A percentile compares a stretch with the other conserved stretches of the same genome.
phyloP scores from a whole-genome alignment of 2,113 vertebrate species.

The Pao palembangensis region DNA sequence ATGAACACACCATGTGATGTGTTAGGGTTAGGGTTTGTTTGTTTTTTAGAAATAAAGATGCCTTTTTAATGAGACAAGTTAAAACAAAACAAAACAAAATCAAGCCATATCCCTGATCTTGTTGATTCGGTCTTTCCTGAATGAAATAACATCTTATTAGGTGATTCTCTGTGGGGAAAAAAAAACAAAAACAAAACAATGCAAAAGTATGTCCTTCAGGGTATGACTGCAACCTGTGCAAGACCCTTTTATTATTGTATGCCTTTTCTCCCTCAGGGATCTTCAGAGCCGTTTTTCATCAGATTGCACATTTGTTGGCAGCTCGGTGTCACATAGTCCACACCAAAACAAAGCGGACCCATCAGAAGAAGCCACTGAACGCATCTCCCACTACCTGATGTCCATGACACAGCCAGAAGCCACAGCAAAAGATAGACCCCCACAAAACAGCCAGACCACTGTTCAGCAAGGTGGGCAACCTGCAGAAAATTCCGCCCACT shows the following conservation, averaged over 20 bases:
- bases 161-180: too few species aligned
- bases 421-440: neutral
- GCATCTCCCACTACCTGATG: slow-evolving; percentile 37
- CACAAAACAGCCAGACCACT: slow-evolving; percentile 28
- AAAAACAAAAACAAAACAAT: too few species aligned
- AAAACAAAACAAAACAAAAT: too few species aligned
- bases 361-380: slow-evolving; percentile 11
- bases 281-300: neutral
- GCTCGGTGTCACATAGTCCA: neutral
- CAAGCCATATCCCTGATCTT: neutral
- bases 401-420: slow-evolving; percentile 23
- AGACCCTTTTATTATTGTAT: neutral
- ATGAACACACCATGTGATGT: too few species aligned
- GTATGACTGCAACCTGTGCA: neutral
- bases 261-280: slow-evolving; percentile 18
- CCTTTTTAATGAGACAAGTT: too few species aligned
- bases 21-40: too few species aligned
- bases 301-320: too few species aligned
- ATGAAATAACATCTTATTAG: too few species aligned
- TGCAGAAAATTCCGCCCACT: slow-evolving; percentile 22
- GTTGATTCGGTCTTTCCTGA: too few species aligned
- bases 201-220: too few species aligned
- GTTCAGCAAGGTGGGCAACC: slow-evolving; percentile 41
- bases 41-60: too few species aligned
- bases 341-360: neutral